Conservation (phyloP, 2,888 invertebrate species). For the Cabera pusaria region DNA sequence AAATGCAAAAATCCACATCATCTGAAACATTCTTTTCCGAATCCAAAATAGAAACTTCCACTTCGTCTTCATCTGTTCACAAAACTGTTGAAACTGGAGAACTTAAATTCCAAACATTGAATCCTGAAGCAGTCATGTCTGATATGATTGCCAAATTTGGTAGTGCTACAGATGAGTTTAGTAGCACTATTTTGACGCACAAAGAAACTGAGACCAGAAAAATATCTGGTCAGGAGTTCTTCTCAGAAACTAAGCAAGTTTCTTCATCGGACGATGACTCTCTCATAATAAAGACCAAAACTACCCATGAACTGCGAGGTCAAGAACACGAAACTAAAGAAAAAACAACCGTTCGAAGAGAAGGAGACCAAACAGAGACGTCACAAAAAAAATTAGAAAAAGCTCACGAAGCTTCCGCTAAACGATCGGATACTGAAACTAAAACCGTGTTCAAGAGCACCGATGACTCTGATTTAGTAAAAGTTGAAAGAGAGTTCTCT, state of each 20-base stretch:
- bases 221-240: constrained; percentile 77
- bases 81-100: constrained; percentile 64
- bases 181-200: constrained; percentile 74
- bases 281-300: constrained; percentile 73
- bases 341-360: constrained; percentile 69
- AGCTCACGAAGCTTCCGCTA: constrained; percentile 77
- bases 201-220: constrained; percentile 78
- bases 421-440: constrained; percentile 72
- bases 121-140: constrained; percentile 68
- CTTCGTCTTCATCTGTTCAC: constrained; percentile 71
- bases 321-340: constrained; percentile 78
- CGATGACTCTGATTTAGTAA: constrained; percentile 68
- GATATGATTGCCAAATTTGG: constrained; percentile 72
- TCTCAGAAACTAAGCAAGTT: constrained; percentile 73
- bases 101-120: constrained; percentile 66
- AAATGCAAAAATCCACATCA: constrained; percentile 61
- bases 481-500: constrained; percentile 69
- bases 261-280: constrained; percentile 79
- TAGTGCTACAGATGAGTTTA: constrained; percentile 57
- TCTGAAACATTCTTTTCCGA: constrained; percentile 69
- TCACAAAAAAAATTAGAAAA: constrained; percentile 79
- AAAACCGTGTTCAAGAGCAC: constrained; percentile 71
- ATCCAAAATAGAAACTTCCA: constrained; percentile 69
- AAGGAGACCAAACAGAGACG: constrained; percentile 76
- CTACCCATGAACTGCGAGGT: constrained; percentile 70